phyloP scores from a whole-genome alignment of 2,113 vertebrate species.

The Ammodytes marinus region DNA sequence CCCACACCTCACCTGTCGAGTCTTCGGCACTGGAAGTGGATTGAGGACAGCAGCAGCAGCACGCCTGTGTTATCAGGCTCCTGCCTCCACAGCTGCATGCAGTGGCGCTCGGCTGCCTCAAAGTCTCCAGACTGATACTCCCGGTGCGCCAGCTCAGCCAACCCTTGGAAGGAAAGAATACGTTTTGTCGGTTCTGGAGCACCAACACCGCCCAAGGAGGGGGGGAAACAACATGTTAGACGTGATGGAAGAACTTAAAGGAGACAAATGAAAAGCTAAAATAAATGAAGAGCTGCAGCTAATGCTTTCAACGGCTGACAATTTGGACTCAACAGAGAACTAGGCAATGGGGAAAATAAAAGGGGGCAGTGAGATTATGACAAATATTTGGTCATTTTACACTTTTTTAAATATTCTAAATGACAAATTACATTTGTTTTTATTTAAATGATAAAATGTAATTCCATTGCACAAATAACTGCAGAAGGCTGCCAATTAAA shows the following conservation, averaged over 20 bases:
- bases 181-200: slow-evolving; percentile 99
- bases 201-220: slow-evolving; percentile 92
- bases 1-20: slow-evolving; percentile 93
- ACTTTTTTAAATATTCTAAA: neutral
- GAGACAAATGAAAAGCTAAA: slow-evolving; percentile 76
- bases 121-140: slow-evolving; percentile 99
- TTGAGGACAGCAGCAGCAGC: slow-evolving; percentile 96
- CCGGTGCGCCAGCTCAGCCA: slow-evolving; percentile 99
- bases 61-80: slow-evolving; percentile 99
- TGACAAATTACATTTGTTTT: neutral
- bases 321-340: slow-evolving; percentile 21
- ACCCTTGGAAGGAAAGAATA: slow-evolving; percentile 99
- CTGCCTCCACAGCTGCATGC: slow-evolving; percentile 99
- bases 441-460: neutral
- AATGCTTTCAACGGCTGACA: slow-evolving; percentile 24
- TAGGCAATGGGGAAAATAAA: slow-evolving; percentile 7
- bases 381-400: neutral
- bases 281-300: slow-evolving; percentile 38
- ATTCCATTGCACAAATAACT: neutral
- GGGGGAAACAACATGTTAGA: slow-evolving; percentile 95
- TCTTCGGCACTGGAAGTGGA: slow-evolving; percentile 99
- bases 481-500: neutral
- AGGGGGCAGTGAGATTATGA: neutral
- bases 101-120: slow-evolving; percentile 99
- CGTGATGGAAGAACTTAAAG: slow-evolving; percentile 89